Conservation (phyloP, 2,888 invertebrate genomes). For the Nipponacmea schrenckii region DNA sequence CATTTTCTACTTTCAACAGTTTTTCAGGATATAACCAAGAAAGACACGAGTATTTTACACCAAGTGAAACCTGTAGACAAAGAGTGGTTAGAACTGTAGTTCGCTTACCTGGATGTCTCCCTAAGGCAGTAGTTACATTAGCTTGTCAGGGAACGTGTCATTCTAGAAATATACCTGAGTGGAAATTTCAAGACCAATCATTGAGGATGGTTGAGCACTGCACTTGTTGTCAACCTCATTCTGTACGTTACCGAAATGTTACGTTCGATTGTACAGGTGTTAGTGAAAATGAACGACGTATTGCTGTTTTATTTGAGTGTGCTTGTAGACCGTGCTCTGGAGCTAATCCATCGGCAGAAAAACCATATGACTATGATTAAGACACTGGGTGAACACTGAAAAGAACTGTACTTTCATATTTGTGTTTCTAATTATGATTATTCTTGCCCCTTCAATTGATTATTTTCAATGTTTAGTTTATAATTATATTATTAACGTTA, state of each 20-base stretch:
- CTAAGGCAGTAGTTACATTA: constrained; percentile 19
- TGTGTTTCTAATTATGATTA: no score
- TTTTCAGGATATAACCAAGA: constrained; percentile 17
- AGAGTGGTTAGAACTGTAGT: neutral
- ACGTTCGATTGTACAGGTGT: constrained; percentile 26
- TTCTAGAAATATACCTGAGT: constrained; percentile 34
- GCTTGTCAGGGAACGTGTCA: constrained; percentile 34
- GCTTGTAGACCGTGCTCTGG: constrained; percentile 38
- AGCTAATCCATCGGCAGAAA: constrained; percentile 23
- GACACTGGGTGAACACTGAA: no score
- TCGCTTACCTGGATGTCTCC: constrained; percentile 28
- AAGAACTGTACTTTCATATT: no score
- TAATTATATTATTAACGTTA: no score
- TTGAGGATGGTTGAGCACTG: constrained; percentile 30
- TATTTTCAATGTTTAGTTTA: no score
- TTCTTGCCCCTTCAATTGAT: no score
- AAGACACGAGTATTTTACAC: constrained; percentile 17
- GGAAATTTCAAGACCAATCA: constrained; percentile 27
- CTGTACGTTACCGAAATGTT: constrained; percentile 15
- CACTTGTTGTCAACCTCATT: constrained; percentile 36
- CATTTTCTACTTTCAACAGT: no score
- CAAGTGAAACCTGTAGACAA: constrained; percentile 25
- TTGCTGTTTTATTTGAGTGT: constrained; percentile 27
- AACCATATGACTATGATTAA: constrained; percentile 30
- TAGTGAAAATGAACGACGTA: neutral